Percentiles rank a stretch among this genome's conserved stretches.
Conservation (phyloP, 2,888 invertebrate genomes). For the Timema cristinae region DNA sequence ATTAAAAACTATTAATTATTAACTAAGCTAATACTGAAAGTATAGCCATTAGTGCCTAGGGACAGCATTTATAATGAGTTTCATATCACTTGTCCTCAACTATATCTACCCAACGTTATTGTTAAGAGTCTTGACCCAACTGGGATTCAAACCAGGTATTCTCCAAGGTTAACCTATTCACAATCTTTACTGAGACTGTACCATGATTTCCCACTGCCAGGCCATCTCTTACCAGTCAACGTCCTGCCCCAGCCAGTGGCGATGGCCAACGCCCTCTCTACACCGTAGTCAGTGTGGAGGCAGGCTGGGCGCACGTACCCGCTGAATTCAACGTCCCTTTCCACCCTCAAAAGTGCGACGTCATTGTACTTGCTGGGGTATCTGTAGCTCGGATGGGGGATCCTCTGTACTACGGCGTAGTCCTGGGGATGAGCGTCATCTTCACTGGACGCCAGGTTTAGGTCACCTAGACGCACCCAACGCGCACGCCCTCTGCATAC, state of each 20-base stretch:
- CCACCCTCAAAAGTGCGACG: constrained; percentile 26
- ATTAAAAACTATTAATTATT: no score
- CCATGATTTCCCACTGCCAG: no score
- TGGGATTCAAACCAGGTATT: neutral
- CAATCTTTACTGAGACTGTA: no score
- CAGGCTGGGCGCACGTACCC: constrained; percentile 27
- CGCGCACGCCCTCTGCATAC: constrained; percentile 23
- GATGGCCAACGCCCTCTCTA: constrained; percentile 21
- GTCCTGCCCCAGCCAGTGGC: constrained; percentile 27
- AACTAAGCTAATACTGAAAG: no score
- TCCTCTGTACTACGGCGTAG: constrained; percentile 16
- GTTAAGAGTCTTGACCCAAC: neutral
- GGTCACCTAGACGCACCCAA: constrained; percentile 27
- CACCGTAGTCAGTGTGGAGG: constrained; percentile 16
- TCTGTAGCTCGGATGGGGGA: constrained; percentile 25
- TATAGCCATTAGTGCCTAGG: no score
- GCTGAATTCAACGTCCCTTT: constrained; percentile 17
- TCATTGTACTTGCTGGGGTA: constrained; percentile 24
- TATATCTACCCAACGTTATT: no score
- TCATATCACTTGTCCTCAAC: no score
- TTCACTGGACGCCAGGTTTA: constrained; percentile 15
- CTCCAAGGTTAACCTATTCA: no score
- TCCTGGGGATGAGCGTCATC: constrained; percentile 23
- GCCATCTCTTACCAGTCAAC: constrained; percentile 15
- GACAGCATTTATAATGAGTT: no score